Percentiles rank a stretch among this genome's conserved stretches.
phyloP scores from a whole-genome alignment of 2,113 vertebrate species.

The Arothron firmamentum region DNA sequence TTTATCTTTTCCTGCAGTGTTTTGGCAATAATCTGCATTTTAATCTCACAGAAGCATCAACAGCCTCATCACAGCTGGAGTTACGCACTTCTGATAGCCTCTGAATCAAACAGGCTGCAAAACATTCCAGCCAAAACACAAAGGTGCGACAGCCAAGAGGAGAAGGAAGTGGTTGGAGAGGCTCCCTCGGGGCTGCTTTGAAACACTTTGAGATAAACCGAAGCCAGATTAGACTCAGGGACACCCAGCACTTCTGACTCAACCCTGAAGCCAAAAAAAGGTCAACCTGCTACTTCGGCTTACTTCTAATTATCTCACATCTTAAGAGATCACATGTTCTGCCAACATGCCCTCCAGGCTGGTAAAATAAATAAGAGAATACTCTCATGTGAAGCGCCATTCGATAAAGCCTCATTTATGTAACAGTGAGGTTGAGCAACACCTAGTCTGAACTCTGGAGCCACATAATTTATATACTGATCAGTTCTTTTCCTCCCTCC shows the following conservation, averaged over 20 bases:
- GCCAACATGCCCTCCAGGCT: background rate
- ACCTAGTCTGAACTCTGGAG: too few species aligned
- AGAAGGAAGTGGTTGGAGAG: background rate
- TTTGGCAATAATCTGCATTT: slow-evolving; percentile 8
- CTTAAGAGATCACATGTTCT: slow-evolving; percentile 1
- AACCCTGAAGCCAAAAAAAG: slow-evolving; percentile 1
- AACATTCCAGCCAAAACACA: background rate
- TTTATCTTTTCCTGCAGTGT: background rate
- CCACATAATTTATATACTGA: too few species aligned
- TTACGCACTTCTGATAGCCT: background rate
- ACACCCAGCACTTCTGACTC: background rate
- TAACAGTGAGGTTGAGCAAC: too few species aligned
- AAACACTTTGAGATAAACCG: slow-evolving; percentile 14
- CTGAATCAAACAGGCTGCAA: slow-evolving; percentile 1
- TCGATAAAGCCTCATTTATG: background rate
- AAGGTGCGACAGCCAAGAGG: background rate
- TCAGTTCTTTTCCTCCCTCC: too few species aligned
- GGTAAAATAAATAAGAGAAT: background rate
- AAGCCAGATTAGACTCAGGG: slow-evolving; percentile 1
- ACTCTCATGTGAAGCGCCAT: background rate
- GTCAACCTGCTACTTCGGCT: slow-evolving; percentile 8
- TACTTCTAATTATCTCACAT: slow-evolving; percentile 19
- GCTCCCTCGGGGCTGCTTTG: slow-evolving; percentile 3
- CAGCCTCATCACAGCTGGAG: slow-evolving; percentile 14
- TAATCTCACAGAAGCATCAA: slow-evolving; percentile 32